Percentiles rank a stretch among this genome's conserved stretches.
Conservation (phyloP, 2,888 invertebrate species). For the Drosophila lutescens region DNA sequence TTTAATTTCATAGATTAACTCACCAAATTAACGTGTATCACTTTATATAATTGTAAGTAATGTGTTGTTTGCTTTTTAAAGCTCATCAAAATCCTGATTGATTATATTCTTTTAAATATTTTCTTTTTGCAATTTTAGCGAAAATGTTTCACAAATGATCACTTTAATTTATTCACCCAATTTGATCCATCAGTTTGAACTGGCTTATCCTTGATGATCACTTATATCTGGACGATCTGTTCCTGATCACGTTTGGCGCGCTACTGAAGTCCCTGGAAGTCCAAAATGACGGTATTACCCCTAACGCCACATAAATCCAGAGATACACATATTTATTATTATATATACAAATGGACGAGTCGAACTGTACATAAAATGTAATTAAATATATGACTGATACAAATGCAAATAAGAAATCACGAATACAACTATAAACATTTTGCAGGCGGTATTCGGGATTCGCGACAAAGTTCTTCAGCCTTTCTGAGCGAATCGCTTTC, state of each 20-base stretch:
- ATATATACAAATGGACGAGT: conserved; percentile 1
- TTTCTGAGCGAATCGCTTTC: neutral
- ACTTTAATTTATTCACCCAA: conserved; percentile 1
- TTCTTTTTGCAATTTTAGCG: neutral
- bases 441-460: conserved; percentile 8
- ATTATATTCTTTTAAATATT: no score
- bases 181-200: neutral
- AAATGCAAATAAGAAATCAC: conserved; percentile 1
- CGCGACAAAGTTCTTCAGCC: conserved; percentile 20
- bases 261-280: conserved; percentile 14
- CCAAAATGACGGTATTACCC: conserved; percentile 14
- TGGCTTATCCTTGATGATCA: neutral
- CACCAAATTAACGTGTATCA: neutral
- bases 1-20: no score
- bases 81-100: no score
- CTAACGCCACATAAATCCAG: neutral
- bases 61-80: neutral
- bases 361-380: conserved; percentile 44
- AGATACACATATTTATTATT: conserved; percentile 13
- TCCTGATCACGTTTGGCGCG: conserved; percentile 12
- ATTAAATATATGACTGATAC: conserved; percentile 32
- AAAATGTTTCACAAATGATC: neutral
- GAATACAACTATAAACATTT: conserved; percentile 10
- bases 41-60: neutral
- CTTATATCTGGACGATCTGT: conserved; percentile 11